Base-by-base conservation (phyloP, 2,797 vertebrate genomes). In the Peromyscus nudipes region DNA sequence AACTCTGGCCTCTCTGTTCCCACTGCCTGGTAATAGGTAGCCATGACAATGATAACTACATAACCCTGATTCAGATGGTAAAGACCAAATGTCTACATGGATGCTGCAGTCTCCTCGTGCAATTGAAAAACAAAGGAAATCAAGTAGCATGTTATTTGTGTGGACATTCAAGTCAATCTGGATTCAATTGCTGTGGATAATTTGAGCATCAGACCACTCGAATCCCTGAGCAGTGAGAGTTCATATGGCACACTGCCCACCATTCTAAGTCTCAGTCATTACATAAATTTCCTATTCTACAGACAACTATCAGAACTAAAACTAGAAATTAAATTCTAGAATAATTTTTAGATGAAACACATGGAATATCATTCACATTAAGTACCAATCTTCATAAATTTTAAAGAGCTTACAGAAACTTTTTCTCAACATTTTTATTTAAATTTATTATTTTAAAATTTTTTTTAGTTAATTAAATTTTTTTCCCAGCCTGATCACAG, bases 191-290 rank as follows among this genome's bases (percentile, higher is more conserved):
- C 92, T 14, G 62, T 27, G 80, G 67, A n/a, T 37, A 19, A 2
- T 13, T 69, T 93, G 80, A 85, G 23, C 69, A 10, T 4, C 60
- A 43, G 8, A 31, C 37, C 13, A 71, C 73, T 83, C 80, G 83
- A 83, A 83, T 91, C 92, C 85, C 71, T 94, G 65, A 75, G 17
- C 57, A 95, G 14, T 80, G n/a, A 85, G n/a, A 69, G 8, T 67
- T 31, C 14, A 71, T 10, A 64, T 34, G 37, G n/a, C n/a, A 94
- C 5, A 29, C 16, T 40, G 60, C n/a, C 14, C 4, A 75, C 55
- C 17, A 60, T 89, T 89, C 85, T 60, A 92, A 90, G 27, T 82
- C 89, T 46, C 19, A 55, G 27, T 29, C 25, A 87, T 84, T 13
- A n/a, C 49, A 83, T 1, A 84, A 87, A 94, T n/a, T n/a, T 94